Conservation (phyloP, 2,797 vertebrate genomes). For the Enteromius radiatus region DNA sequence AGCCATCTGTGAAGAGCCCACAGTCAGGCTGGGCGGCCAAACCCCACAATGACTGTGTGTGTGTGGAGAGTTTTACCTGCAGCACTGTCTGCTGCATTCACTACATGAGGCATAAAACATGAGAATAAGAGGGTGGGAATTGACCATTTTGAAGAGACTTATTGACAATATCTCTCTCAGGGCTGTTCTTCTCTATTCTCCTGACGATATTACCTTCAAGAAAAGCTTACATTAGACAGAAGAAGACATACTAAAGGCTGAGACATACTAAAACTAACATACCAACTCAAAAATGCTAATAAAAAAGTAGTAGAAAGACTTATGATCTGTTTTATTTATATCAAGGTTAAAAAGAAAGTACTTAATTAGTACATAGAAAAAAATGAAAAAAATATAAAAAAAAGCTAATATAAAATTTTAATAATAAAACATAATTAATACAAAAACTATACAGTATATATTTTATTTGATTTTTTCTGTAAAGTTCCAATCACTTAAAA, state of each 20-base stretch:
- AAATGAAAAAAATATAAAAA: too few species aligned
- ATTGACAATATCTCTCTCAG: conserved; percentile 21
- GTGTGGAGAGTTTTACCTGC: conserved; percentile 32
- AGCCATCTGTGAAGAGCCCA: conserved; percentile 80
- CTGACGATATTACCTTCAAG: too few species aligned
- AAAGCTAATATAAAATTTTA: too few species aligned
- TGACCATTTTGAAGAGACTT: conserved; percentile 9
- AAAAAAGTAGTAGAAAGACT: neutral
- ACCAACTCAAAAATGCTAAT: neutral
- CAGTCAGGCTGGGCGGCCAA: conserved; percentile 68
- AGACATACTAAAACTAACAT: neutral
- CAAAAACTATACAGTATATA: too few species aligned
- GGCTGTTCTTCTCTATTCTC: neutral
- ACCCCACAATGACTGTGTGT: conserved; percentile 33
- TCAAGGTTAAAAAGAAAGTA: too few species aligned
- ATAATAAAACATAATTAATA: too few species aligned
- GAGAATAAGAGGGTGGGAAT: conserved; percentile 20
- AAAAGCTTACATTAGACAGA: neutral
- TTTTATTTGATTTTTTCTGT: too few species aligned
- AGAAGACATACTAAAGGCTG: too few species aligned
- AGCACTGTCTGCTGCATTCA: conserved; percentile 31
- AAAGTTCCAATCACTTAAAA: too few species aligned
- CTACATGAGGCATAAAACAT: neutral
- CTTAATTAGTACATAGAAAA: too few species aligned
- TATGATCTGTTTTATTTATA: neutral